Evolutionary conservation across 2,888 invertebrate species (phyloP).

Genomic region (Augochlorella aurata): DNA sequence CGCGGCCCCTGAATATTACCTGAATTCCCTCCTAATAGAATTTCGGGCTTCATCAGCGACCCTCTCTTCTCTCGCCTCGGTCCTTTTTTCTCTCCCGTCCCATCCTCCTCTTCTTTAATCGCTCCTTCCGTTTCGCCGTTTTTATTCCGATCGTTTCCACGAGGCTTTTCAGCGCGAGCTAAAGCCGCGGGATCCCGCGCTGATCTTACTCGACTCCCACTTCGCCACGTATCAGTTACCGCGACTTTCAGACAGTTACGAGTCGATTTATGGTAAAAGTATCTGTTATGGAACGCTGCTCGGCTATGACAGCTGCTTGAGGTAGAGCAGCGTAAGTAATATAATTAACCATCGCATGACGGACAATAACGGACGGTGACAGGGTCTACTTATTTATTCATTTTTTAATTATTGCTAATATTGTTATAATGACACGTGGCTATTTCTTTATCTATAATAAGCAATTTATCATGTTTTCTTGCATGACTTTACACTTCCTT

Average conservation of each 20-base stretch:
- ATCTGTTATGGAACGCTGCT: too few species aligned
- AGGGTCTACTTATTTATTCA: too few species aligned
- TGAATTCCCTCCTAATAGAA: constrained; percentile 47
- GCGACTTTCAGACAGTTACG: constrained; percentile 33
- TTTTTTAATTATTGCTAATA: too few species aligned
- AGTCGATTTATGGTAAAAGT: too few species aligned
- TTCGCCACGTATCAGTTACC: constrained; percentile 25
- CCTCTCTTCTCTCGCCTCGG: background rate
- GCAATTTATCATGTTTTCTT: too few species aligned
- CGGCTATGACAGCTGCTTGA: too few species aligned
- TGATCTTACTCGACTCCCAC: constrained; percentile 25
- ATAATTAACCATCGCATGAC: too few species aligned
- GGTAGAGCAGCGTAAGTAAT: too few species aligned
- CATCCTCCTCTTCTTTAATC: background rate
- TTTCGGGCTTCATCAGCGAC: constrained; percentile 37
- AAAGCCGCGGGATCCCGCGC: constrained; percentile 18
- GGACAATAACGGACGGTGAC: too few species aligned
- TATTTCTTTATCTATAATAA: too few species aligned
- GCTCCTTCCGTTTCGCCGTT: constrained; percentile 1
- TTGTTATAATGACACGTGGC: too few species aligned
- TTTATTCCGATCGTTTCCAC: background rate
- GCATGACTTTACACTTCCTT: too few species aligned
- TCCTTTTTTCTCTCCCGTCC: background rate
- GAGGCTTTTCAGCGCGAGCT: background rate
- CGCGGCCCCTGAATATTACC: constrained; percentile 39